phyloP scores from a whole-genome alignment of 2,888 invertebrate species.

The Keiferia lycopersicella region DNA sequence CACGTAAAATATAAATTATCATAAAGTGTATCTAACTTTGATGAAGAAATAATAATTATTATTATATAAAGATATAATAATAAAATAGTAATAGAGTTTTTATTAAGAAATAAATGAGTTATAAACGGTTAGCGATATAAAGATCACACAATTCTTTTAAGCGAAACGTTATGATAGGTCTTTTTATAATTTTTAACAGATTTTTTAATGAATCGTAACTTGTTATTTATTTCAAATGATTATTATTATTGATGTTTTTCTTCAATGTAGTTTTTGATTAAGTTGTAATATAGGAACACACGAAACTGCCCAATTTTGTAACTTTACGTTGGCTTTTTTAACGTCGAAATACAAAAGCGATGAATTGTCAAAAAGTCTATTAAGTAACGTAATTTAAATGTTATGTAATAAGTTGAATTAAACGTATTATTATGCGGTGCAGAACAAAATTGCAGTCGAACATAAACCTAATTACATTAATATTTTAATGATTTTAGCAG shows the following conservation, averaged over 20 bases:
- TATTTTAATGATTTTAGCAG: conserved; percentile 58
- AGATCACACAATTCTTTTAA: conserved; percentile 69
- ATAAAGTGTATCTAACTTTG: conserved; percentile 77
- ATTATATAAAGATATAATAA: conserved; percentile 79
- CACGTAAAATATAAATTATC: conserved; percentile 66
- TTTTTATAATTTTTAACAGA: conserved; percentile 77
- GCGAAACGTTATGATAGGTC: conserved; percentile 63
- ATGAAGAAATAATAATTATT: conserved; percentile 77
- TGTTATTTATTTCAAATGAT: conserved; percentile 82
- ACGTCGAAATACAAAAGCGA: conserved; percentile 40
- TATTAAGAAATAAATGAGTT: conserved; percentile 78
- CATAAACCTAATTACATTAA: conserved; percentile 37
- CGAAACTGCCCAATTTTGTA: conserved; percentile 74
- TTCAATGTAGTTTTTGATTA: conserved; percentile 69
- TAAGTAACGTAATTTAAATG: conserved; percentile 44
- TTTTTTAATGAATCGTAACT: conserved; percentile 74
- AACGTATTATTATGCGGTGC: conserved; percentile 47
- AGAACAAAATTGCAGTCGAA: conserved; percentile 65
- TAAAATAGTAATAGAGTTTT: conserved; percentile 79
- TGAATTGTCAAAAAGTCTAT: conserved; percentile 28
- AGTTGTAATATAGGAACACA: conserved; percentile 76
- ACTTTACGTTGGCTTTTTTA: conserved; percentile 56
- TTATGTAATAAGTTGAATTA: conserved; percentile 55
- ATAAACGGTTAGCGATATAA: conserved; percentile 66
- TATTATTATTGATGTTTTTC: conserved; percentile 76